Evolutionary conservation across 37 sponge, comb jelly and placozoan species (phyloP), one percentile per base, ranked within the genome.

Genomic region (Oscarella lobularis): DNA sequence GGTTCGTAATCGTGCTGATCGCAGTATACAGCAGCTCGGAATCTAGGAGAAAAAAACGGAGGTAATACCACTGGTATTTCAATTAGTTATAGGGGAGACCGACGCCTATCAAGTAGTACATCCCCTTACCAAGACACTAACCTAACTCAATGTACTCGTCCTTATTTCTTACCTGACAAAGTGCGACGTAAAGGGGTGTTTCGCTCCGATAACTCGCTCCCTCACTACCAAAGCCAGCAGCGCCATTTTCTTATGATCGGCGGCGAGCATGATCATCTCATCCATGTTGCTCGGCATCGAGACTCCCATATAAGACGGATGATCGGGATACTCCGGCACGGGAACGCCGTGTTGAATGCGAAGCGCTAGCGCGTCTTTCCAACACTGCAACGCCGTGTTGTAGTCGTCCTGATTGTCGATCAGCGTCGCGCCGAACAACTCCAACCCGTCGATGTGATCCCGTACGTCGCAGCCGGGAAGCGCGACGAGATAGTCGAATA

Each of bases 1-100:
- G 60, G 60, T 20, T 48, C 60, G 60, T 48, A 48, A 20, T 48
- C 60, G 20, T 48, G 60, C 60, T 48, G 60, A 48, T 48, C 60
- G 60, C 60, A 48, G 20, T 48, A 48, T 20, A 48, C 60, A 20
- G 60, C 60, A 9, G 60, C 60, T 27, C 60, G 60, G 60, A 48
- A 48, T 48, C 60, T n/a, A n/a, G n/a, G n/a, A n/a, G n/a, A n/a
- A n/a, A n/a, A n/a, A n/a, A n/a, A n/a, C n/a, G n/a, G n/a, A n/a
- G n/a, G n/a, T n/a, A n/a, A n/a, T n/a, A n/a, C n/a, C n/a, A n/a
- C n/a, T n/a, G n/a, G n/a, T n/a, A n/a, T n/a, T n/a, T n/a, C n/a
- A n/a, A n/a, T n/a, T n/a, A n/a, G n/a, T n/a, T n/a, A n/a, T n/a
- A n/a, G n/a, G n/a, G n/a, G n/a, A n/a, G n/a, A n/a, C n/a, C n/a